A percentile compares a stretch with the other conserved stretches of the same genome.
phyloP scores from a whole-genome alignment of 2,888 invertebrate species.

The Drosophila recens region DNA sequence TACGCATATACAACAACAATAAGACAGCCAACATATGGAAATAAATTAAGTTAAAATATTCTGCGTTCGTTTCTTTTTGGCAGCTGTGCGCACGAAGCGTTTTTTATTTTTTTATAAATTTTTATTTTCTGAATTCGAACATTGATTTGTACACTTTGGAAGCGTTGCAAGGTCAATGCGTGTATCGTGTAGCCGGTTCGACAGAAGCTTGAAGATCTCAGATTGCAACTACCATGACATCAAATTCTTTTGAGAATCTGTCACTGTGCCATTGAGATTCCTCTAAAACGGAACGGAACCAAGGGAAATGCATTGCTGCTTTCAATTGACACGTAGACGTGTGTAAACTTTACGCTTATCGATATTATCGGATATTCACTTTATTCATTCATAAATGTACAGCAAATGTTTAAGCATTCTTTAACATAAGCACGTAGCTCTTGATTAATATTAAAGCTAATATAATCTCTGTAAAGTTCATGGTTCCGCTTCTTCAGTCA shows the following conservation, averaged over 20 bases:
- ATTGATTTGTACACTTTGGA: conserved; percentile 47
- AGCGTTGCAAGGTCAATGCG: conserved; percentile 69
- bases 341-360: conserved; percentile 21
- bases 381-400: conserved; percentile 34
- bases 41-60: conserved; percentile 77
- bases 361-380: conserved; percentile 22
- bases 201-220: not conserved
- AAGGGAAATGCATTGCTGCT: conserved; percentile 37
- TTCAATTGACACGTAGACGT: conserved; percentile 38
- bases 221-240: conserved; percentile 31
- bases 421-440: conserved; percentile 28
- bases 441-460: not conserved
- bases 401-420: not conserved
- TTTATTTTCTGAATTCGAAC: conserved; percentile 40
- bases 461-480: not conserved
- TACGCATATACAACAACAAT: conserved; percentile 26
- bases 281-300: too few relatives aligned
- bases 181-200: too few relatives aligned
- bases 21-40: conserved; percentile 52
- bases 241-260: conserved; percentile 6
- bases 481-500: not conserved
- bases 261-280: not conserved
- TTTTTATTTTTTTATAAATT: conserved; percentile 30
- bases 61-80: conserved; percentile 64
- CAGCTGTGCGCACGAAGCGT: conserved; percentile 50